Base-by-base conservation (phyloP, 2,888 invertebrate species). In the Idaea straminata region DNA sequence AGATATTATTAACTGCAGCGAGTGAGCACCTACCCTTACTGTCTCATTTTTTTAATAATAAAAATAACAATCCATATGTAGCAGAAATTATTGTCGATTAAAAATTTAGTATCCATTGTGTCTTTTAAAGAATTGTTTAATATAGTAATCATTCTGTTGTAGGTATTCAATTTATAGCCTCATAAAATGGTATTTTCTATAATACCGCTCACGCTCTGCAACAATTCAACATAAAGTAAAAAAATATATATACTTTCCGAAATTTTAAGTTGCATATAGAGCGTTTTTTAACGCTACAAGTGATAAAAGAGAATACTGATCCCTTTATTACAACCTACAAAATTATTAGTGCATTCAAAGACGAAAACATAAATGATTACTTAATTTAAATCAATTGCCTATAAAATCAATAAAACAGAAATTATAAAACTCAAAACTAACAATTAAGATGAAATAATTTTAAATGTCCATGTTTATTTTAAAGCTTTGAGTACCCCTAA, bases 31-130 rank as follows among this genome's bases (percentile, higher is more conserved):
- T 10, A 47, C 47, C 36, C 47, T 47, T 47, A 13, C 13, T 7
- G 25, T 25, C 25, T 25, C 25, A 25, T 25, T 25, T 25, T 25
- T 25, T 47, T 13, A 47, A 13, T 47, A 47, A 47, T 47, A 47
- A 47, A 47, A 47, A 47, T 47, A 47, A 47, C 47, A 47, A 47
- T 47, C 47, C 47, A 47, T 47, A 13, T 47, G 47, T 47, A 47
- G 47, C 68, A 60, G 67, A 64, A 67, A 66, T 74, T 38, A 68
- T 73, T 70, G 35, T 65, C 61, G 72, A 74, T 73, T 61, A 69
- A 75, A 75, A 69, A 67, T 66, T 64, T 64, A 66, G 67, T 64
- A 66, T 74, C 64, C 47, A 47, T 47, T 47, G 47, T 47, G 47
- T 47, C 25, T 25, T 47, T 10, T 47, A 47, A 47, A 47, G 47